Evolutionary conservation across 2,888 invertebrate species (phyloP).

Genomic region (Stenoptilia bipunctidactyla): DNA sequence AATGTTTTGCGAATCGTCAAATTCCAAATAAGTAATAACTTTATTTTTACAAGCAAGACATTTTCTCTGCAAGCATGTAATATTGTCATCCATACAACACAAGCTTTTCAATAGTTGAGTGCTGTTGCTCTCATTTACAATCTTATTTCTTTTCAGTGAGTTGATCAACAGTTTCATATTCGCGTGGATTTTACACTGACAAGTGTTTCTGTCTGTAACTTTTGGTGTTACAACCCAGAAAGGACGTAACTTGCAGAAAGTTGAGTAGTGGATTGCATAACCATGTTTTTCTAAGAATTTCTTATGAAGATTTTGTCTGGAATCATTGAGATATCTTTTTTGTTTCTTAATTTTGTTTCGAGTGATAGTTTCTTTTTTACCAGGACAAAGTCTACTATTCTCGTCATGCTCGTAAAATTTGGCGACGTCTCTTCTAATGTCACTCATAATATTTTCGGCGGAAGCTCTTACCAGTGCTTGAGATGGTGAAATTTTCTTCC

Average conservation of each 20-base stretch:
- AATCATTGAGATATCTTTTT: slow-evolving; percentile 5
- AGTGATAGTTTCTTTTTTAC: slow-evolving; percentile 7
- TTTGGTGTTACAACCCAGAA: slow-evolving; percentile 11
- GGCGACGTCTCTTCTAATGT: too few relatives aligned
- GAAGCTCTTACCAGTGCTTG: too few relatives aligned
- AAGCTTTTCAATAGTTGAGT: slow-evolving; percentile 7
- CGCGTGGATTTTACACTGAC: slow-evolving; percentile 10
- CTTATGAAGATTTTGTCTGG: slow-evolving; percentile 5
- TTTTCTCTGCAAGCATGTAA: slow-evolving; percentile 10
- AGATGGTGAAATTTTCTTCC: too few relatives aligned
- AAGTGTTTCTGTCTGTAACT: slow-evolving; percentile 11
- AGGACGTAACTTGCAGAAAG: slow-evolving; percentile 9
- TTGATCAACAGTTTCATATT: slow-evolving; percentile 8
- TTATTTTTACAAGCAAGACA: slow-evolving; percentile 8
- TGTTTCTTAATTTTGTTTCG: slow-evolving; percentile 7
- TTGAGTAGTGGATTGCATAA: slow-evolving; percentile 7
- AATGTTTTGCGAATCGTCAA: slow-evolving; percentile 7
- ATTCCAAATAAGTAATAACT: slow-evolving; percentile 8
- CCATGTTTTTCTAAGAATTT: slow-evolving; percentile 3
- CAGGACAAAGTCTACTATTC: slow-evolving; percentile 1
- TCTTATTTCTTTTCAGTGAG: slow-evolving; percentile 9
- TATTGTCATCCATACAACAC: slow-evolving; percentile 12
- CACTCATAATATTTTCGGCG: too few relatives aligned
- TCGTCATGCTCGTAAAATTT: slow-evolving; percentile 8
- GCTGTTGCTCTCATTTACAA: slow-evolving; percentile 10